phyloP scores from a whole-genome alignment of 2,888 invertebrate genomes.

The Drosophila nigritarsus region DNA sequence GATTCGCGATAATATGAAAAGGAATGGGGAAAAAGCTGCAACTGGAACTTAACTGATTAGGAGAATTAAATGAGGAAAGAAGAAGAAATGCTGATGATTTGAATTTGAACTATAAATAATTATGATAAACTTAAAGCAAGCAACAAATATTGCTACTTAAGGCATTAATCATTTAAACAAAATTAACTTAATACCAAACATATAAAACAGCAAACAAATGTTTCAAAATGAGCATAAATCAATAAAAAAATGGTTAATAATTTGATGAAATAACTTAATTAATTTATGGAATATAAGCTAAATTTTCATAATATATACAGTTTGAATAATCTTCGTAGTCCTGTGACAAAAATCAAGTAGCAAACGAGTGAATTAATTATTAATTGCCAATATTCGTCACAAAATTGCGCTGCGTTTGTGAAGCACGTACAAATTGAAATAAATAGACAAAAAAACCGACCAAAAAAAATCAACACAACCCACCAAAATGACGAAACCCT shows the following conservation, averaged over 20 bases:
- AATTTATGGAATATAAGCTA: not conserved
- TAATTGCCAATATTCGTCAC: not conserved
- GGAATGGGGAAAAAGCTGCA: too few relatives aligned
- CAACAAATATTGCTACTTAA: not conserved
- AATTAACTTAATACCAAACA: not conserved
- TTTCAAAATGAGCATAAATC: not conserved
- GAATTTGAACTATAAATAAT: not conserved
- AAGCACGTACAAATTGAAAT: conserved; percentile 19
- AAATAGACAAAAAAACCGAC: conserved; percentile 7
- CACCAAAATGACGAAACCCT: conserved; percentile 82
- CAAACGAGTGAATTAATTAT: conserved; percentile 11
- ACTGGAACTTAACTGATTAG: too few relatives aligned
- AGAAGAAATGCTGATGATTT: too few relatives aligned
- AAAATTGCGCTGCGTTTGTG: conserved; percentile 29
- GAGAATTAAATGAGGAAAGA: not conserved
- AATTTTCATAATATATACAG: conserved; percentile 2
- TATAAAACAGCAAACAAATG: not conserved
- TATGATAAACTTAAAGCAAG: not conserved
- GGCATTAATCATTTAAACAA: not conserved
- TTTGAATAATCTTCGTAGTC: conserved; percentile 1
- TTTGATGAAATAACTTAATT: not conserved
- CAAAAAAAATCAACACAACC: conserved; percentile 29
- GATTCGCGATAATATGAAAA: too few relatives aligned
- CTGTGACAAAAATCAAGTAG: not conserved
- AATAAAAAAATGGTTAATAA: not conserved